A percentile compares a stretch with the other conserved stretches of the same genome.
Evolutionary conservation across 2,113 vertebrate genomes (phyloP).

Genomic region (Hemibagrus wyckioides): DNA sequence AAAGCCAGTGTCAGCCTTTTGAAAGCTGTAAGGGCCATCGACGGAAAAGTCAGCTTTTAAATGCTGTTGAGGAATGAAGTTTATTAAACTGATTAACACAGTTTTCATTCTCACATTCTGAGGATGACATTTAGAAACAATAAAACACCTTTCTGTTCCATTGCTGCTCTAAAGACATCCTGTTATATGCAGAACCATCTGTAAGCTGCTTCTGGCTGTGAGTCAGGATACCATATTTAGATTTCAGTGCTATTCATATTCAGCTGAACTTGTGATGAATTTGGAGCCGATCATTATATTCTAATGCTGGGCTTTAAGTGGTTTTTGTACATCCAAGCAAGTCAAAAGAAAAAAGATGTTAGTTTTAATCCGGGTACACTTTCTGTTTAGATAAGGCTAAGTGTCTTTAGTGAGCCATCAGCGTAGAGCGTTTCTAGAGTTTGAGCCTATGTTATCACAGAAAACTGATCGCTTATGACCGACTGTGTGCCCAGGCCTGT

Average conservation of each 20-base stretch:
- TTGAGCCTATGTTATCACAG: background rate
- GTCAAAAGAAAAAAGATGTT: background rate
- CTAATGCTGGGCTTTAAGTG: background rate
- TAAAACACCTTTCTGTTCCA: background rate
- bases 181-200: background rate
- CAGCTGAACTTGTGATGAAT: background rate
- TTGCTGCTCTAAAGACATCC: background rate
- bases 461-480: background rate
- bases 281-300: background rate
- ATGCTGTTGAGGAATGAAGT: background rate
- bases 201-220: background rate
- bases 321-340: background rate
- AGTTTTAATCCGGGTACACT: background rate
- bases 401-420: too few relatives aligned
- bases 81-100: background rate
- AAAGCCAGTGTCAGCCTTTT: background rate
- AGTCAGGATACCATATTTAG: background rate
- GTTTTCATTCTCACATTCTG: background rate
- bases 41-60: background rate
- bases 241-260: background rate
- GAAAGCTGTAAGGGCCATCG: background rate
- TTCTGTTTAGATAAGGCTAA: background rate
- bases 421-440: background rate
- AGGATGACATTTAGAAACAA: background rate
- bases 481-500: conserved; percentile 80